These are phyloP conservation scores for Drosophila stalkeri DNA, from an alignment of 2,888 invertebrate genomes.

Conservation along the genomic window DNA sequence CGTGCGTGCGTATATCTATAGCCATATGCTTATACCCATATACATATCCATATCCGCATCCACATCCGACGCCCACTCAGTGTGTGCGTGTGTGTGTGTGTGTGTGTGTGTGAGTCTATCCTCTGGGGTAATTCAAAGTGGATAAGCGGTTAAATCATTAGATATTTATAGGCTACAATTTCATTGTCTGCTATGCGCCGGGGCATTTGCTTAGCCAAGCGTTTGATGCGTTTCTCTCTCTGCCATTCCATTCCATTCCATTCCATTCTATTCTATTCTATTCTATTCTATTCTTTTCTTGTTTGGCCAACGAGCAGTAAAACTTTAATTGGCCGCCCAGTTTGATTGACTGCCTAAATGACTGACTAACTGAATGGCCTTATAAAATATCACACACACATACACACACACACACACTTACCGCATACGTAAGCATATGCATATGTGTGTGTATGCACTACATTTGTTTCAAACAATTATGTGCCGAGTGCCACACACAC, in stretches of 20 bases:
- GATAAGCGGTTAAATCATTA: conserved; percentile 54
- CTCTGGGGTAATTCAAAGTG: conserved; percentile 21
- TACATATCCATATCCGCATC: not conserved
- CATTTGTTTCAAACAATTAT: conserved; percentile 77
- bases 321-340: conserved; percentile 72
- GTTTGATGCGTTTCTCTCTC: conserved; percentile 36
- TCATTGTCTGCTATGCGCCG: conserved; percentile 41
- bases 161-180: conserved; percentile 56
- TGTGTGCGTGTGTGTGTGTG: not conserved
- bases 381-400: conserved; percentile 63
- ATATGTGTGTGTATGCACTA: conserved; percentile 59
- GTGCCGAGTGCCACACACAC: conserved; percentile 63
- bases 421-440: not conserved
- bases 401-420: conserved; percentile 14
- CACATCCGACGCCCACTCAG: conserved; percentile 8
- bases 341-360: conserved; percentile 76
- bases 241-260: not conserved
- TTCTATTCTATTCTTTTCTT: conserved; percentile 13
- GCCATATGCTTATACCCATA: conserved; percentile 1
- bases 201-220: conserved; percentile 29
- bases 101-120: conserved; percentile 6
- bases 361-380: conserved; percentile 76
- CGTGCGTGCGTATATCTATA: not conserved
- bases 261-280: not conserved
- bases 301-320: conserved; percentile 65